phyloP scores from a whole-genome alignment of 2,888 invertebrate species.

The Atrina japonica region DNA sequence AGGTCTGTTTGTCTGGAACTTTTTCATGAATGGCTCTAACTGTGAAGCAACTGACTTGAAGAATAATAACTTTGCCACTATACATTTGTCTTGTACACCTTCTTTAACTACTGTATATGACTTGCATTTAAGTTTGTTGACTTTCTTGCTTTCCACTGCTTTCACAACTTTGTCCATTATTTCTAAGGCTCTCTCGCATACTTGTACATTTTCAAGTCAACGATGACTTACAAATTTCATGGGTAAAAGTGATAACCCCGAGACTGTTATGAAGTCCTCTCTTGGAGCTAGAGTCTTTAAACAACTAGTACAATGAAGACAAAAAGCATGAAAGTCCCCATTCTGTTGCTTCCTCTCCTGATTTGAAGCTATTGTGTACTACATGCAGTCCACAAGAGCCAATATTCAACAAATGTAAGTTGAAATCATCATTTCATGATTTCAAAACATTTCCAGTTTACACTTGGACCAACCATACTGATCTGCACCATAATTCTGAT shows the following conservation, averaged over 20 bases:
- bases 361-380: constrained; percentile 56
- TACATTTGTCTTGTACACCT: too few species aligned
- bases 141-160: too few species aligned
- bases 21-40: too few species aligned
- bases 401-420: constrained; percentile 43
- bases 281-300: too few species aligned
- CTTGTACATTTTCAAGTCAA: constrained; percentile 57
- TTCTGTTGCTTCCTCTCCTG: constrained; percentile 35
- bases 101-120: too few species aligned
- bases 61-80: too few species aligned
- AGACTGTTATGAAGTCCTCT: constrained; percentile 7
- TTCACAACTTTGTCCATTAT: constrained; percentile 33
- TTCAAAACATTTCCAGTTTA: too few species aligned
- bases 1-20: too few species aligned
- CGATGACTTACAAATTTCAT: constrained; percentile 60
- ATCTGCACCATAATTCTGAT: too few species aligned
- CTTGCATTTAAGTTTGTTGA: too few species aligned
- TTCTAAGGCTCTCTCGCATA: constrained; percentile 42
- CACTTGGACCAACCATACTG: too few species aligned
- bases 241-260: constrained; percentile 58
- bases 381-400: constrained; percentile 55
- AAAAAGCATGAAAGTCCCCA: constrained; percentile 58
- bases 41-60: too few species aligned
- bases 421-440: constrained; percentile 16
- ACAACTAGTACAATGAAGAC: not conserved